phyloP scores from a whole-genome alignment of 2,888 invertebrate genomes.

The Melanargia galathea region DNA sequence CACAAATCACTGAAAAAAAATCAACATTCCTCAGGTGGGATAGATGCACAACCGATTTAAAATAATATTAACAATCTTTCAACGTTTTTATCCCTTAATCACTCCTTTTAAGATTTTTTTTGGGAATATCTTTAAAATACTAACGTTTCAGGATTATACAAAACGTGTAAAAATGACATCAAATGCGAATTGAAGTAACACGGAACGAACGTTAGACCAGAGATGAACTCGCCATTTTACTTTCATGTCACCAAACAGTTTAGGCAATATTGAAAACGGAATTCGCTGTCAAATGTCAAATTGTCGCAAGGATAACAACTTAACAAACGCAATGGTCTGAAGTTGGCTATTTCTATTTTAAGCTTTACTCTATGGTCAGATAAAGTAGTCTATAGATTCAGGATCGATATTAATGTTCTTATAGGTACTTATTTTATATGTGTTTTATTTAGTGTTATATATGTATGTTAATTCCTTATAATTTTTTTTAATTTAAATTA shows the following conservation, averaged over 20 bases:
- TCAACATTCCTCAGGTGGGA: constrained; percentile 86
- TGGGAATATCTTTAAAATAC: constrained; percentile 51
- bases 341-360: constrained; percentile 40
- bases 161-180: constrained; percentile 68
- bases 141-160: constrained; percentile 63
- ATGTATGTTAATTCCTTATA: no score
- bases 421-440: no score
- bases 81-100: constrained; percentile 58
- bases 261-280: constrained; percentile 60
- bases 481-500: no score
- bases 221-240: constrained; percentile 83
- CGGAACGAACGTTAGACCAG: constrained; percentile 75
- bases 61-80: constrained; percentile 48
- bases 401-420: background rate
- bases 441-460: no score
- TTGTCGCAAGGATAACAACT: constrained; percentile 55
- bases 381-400: background rate
- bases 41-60: constrained; percentile 67
- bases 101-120: constrained; percentile 57
- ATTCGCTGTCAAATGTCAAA: constrained; percentile 46
- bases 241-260: constrained; percentile 72
- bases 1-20: constrained; percentile 84
- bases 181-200: constrained; percentile 67
- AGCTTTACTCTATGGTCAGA: background rate
- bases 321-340: constrained; percentile 46